Base-by-base conservation (phyloP, 2,113 vertebrate genomes). In the Ifrita kowaldi region DNA sequence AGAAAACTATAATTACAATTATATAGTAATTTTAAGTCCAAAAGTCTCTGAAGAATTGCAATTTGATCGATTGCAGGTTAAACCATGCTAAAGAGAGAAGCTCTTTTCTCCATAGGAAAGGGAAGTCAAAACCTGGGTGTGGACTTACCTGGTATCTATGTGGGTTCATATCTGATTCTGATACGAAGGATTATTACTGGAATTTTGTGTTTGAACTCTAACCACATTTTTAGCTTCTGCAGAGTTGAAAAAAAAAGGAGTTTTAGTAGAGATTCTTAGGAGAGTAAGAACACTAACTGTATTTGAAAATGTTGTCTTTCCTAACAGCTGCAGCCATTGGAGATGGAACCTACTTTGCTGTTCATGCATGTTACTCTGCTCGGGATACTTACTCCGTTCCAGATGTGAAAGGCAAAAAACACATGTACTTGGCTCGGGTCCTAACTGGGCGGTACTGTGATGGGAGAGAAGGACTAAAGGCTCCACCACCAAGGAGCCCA, bases 311-410 rank as follows among this genome's bases (percentile, higher is more conserved):
- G 2, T 76, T 77, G 35, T 85, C 32, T 86, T 82, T 85, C 60
- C 37, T 14, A 82, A 92, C 98, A 99, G 98, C 97, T 97, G 92
- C 98, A 39, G 1, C 0, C 3, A 97, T 75, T 77, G 98, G 99
- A 55, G 97, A 98, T 0, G 99, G 99, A 53, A 98, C 98, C 5
- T 99, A 99, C 90, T 99, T 99, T 97, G 98, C 99, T 9, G 93
- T 98, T 35, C 3, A 95, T 18, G 98, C 98, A 27, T 39, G 1
- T 8, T 99, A 98, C 67, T 99, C 98, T 55, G 97, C 98, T 30
- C 0, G 1, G 0, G 7, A 97, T 73, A 90, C 1, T 33, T 99
- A 98, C 20, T 98, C 98, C 41, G 73, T 6, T 62, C 98, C 98
- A 0, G 98, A 98, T 71, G 2, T 0, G 2, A 94, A 59, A 1